A percentile compares a stretch with the other conserved stretches of the same genome.
These are phyloP conservation scores for Tragelaphus scriptus DNA, from an alignment of 2,113 vertebrate species.

Conservation along the genomic window DNA sequence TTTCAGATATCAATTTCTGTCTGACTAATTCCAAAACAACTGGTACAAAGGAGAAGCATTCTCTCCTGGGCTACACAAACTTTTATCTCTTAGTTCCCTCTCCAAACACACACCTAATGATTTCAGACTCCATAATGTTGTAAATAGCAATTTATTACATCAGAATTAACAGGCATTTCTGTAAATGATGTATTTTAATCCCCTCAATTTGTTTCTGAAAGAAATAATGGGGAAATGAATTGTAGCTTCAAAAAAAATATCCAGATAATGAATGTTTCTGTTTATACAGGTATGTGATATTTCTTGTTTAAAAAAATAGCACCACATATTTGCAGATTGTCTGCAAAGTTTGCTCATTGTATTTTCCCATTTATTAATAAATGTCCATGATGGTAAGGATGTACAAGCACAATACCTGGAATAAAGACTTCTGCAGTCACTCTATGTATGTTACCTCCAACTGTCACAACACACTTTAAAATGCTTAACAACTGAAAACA, in stretches of 20 bases:
- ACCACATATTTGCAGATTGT: background rate
- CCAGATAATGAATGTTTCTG: background rate
- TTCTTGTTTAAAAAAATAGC: background rate
- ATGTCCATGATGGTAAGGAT: background rate
- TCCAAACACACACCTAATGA: background rate
- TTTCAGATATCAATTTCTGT: background rate
- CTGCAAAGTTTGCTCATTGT: background rate
- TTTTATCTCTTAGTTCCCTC: background rate
- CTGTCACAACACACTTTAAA: background rate
- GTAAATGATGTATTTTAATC: background rate
- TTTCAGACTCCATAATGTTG: background rate
- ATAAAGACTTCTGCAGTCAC: background rate
- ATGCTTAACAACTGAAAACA: background rate
- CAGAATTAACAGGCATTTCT: background rate
- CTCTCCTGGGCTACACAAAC: background rate
- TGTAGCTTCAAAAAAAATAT: background rate
- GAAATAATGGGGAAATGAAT: background rate
- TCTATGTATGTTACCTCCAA: background rate
- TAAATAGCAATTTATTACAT: background rate
- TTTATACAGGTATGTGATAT: background rate
- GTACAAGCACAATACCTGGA: background rate
- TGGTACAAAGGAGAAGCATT: background rate
- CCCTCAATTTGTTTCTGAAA: background rate
- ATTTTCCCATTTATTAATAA: background rate
- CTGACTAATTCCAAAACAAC: background rate